Base-by-base conservation (phyloP, 64 coral and sea anemone species). In the Montipora sp. region DNA sequence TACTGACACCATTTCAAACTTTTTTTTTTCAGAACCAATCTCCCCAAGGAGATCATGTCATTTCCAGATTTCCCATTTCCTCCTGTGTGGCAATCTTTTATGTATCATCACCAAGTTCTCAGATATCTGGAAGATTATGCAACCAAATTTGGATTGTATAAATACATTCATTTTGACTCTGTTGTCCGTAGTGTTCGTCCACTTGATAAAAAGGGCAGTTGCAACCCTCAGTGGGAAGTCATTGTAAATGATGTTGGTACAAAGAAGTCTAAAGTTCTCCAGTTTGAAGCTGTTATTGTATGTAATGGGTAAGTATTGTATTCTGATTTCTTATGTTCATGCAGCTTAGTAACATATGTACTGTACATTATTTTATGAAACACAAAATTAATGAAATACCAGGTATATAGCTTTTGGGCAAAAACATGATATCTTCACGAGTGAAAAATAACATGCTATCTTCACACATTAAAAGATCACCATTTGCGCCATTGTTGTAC, bases 81-180 rank as follows among this genome's bases (percentile, higher is more conserved):
- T 57, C 59, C 66, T 20, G 80, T 75, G 3, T 15, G 66, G 19
- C 53, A 15, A 7, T 82, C 78, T 12, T 91, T 73, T 49, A 24
- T 91, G 77, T 83, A n/a, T 21, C 89, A 91, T 27, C 47, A 47
- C 23, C 61, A 91, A 91, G 89, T 91, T 24, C 51, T 24, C 51
- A 15, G 81, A 80, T 94, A 94, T 78, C 57, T 94, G 43, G 76
- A 94, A 36, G 84, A 80, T 48, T 94, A 94, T 89, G n/a, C 92
- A 18, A 87, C 73, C 27, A 60, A 89, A 18, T 94, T 94, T 87
- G 53, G 47, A 8, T 18, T 94, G 18, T 57, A 46, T 16, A 74
- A 80, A 27, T 77, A 80, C 3, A 89, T 94, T 3, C 59, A 94
- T 1, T 94, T 94, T 43, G 89, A 94, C 49, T 47, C 73, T 46